Evolutionary conservation across 2,888 invertebrate species (phyloP).

Genomic region (Limnephilus auricula): DNA sequence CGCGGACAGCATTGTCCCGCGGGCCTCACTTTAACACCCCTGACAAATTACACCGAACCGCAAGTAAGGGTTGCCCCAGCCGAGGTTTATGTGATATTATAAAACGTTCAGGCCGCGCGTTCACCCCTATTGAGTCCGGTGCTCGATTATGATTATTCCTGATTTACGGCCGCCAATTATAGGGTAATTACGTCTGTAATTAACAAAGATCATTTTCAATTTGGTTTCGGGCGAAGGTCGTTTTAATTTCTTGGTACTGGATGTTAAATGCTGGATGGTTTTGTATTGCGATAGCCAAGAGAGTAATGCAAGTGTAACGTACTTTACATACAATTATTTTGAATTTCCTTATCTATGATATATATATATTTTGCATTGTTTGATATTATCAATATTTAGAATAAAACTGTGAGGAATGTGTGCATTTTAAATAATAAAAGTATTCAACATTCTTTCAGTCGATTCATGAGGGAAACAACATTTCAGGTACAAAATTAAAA

Average conservation of each 20-base stretch:
- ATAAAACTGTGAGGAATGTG: too few species aligned
- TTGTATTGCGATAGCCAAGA: background rate
- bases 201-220: constrained; percentile 33
- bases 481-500: too few species aligned
- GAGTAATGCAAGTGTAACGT: background rate
- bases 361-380: too few species aligned
- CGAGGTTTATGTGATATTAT: constrained; percentile 41
- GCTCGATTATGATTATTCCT: background rate
- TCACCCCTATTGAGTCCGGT: constrained; percentile 24
- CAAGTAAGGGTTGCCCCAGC: constrained; percentile 8
- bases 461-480: too few species aligned
- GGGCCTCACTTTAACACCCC: background rate
- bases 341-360: too few species aligned
- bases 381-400: too few species aligned
- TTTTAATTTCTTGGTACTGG: background rate
- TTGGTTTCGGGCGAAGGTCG: background rate
- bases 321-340: too few species aligned
- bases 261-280: background rate
- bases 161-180: constrained; percentile 42
- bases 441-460: too few species aligned
- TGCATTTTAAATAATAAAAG: too few species aligned
- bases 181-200: constrained; percentile 40
- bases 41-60: background rate
- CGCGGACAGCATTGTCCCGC: background rate
- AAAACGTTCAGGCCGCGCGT: constrained; percentile 27